These are phyloP conservation scores for Rafetus swinhoei DNA, from an alignment of 2,113 vertebrate genomes.

Conservation along the genomic window DNA sequence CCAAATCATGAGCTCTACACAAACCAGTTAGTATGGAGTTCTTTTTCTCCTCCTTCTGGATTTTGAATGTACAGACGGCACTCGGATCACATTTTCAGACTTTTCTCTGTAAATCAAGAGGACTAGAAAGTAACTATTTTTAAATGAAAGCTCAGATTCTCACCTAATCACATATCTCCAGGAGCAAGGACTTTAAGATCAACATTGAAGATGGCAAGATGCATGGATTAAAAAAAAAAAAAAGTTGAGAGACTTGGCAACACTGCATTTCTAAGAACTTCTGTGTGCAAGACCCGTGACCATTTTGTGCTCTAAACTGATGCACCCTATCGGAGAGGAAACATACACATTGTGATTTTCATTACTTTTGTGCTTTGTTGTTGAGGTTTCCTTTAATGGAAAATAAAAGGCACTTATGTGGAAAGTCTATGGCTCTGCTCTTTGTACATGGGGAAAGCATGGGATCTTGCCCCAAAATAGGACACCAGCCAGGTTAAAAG, in stretches of 20 bases:
- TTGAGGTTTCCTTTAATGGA: conserved; percentile 35
- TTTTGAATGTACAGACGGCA: conserved; percentile 34
- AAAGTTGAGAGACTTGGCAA: neutral
- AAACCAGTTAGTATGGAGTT: neutral
- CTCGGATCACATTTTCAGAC: conserved; percentile 32
- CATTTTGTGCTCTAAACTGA: conserved; percentile 14
- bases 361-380: conserved; percentile 26
- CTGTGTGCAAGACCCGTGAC: neutral
- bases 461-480: conserved; percentile 45
- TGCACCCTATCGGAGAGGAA: neutral
- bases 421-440: conserved; percentile 46
- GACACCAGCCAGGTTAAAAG: conserved; percentile 39
- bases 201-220: conserved; percentile 12
- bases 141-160: neutral
- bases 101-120: neutral
- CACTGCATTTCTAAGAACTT: conserved; percentile 17
- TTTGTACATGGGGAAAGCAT: conserved; percentile 51
- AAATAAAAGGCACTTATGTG: neutral
- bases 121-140: neutral
- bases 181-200: conserved; percentile 7
- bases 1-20: conserved; percentile 1
- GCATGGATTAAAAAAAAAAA: neutral
- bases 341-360: conserved; percentile 13
- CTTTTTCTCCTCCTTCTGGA: neutral
- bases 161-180: neutral